Base-by-base conservation (phyloP, 2,113 vertebrate genomes). In the Psammodynastes pulverulentus region DNA sequence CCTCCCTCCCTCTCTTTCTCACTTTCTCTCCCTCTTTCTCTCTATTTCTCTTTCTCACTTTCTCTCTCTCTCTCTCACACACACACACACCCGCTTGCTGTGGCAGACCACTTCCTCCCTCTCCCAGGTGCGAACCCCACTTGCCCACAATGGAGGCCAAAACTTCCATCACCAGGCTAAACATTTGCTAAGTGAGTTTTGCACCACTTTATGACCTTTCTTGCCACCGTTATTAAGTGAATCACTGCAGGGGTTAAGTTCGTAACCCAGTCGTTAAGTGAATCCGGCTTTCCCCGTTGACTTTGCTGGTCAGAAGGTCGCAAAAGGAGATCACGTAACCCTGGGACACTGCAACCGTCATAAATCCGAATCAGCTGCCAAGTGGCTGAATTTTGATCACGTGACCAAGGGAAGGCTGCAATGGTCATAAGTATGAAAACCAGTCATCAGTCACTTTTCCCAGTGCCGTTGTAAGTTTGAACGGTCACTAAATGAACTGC, bases 41-140 rank as follows among this genome's bases (percentile, higher is more conserved):
- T 12, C 17, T 6, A 4, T 0, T 54, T 52, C 52, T 19, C 3
- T 52, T 2, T 52, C 15, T 13, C 46, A 8, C 0, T 48, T 48
- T 9, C 53, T 23, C 53, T 54, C 53, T 2, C 21, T 5, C 17
- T 51, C 51, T 15, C 52, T 49, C 49, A 51, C 49, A 13, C 49
- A 8, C 53, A 54, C 53, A 54, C 54, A 56, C 7, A 56, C 7
- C 54, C 0, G 24, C 56, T 58, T 58, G 56, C 56, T 9, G 24
- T 9, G 0, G 24, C 24, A 26, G 56, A 0, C 56, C 3, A 0
- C 56, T 9, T 26, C 23, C 54, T 24, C 23, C 0, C 56, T 9
- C 56, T 26, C 56, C 9, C 54, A 56, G 54, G 2, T 24, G 54
- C 54, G 1, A 24, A 26, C 0, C 56, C 56, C 24, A 3, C 56